A percentile compares a stretch with the other conserved stretches of the same genome.
Conservation (phyloP, 2,888 invertebrate species). For the Zaprionus lineosus region DNA sequence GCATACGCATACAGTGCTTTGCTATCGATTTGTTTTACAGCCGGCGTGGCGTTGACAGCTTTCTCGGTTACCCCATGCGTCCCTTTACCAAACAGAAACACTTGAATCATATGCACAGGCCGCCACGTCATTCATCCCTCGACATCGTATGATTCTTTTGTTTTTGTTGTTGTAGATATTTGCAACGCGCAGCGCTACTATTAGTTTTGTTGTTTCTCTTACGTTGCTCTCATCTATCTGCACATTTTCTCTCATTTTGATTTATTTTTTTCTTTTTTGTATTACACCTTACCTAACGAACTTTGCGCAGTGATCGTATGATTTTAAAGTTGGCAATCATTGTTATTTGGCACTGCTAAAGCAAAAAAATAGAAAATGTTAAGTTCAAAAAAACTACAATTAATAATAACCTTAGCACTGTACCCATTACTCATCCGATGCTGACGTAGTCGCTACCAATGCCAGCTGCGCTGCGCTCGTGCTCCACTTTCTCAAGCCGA, state of each 20-base stretch:
- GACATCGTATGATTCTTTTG: conserved; percentile 45
- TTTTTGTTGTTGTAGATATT: conserved; percentile 12
- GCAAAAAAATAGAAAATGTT: conserved; percentile 3
- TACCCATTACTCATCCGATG: conserved; percentile 48
- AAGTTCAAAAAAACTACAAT: conserved; percentile 22
- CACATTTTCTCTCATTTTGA: conserved; percentile 1
- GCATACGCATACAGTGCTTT: conserved; percentile 37
- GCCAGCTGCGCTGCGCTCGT: conserved; percentile 36
- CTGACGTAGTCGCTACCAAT: conserved; percentile 25
- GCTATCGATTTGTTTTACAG: conserved; percentile 45
- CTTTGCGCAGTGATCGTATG: conserved; percentile 58
- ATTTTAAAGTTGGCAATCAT: conserved; percentile 56
- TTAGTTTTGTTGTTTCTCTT: conserved; percentile 9
- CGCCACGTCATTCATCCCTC: conserved; percentile 49
- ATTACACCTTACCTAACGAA: conserved; percentile 31
- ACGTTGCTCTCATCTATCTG: conserved; percentile 1
- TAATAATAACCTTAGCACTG: conserved; percentile 41
- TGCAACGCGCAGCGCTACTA: conserved; percentile 31
- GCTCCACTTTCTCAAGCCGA: conserved; percentile 54
- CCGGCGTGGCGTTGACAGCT: conserved; percentile 43
- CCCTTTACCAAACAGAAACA: background rate
- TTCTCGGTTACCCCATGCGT: background rate
- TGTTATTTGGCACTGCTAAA: conserved; percentile 35
- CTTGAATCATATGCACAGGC: background rate
- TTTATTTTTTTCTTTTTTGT: conserved; percentile 12